phyloP scores from a whole-genome alignment of 2,888 invertebrate genomes.

The Enoplolaimus lenunculus region DNA sequence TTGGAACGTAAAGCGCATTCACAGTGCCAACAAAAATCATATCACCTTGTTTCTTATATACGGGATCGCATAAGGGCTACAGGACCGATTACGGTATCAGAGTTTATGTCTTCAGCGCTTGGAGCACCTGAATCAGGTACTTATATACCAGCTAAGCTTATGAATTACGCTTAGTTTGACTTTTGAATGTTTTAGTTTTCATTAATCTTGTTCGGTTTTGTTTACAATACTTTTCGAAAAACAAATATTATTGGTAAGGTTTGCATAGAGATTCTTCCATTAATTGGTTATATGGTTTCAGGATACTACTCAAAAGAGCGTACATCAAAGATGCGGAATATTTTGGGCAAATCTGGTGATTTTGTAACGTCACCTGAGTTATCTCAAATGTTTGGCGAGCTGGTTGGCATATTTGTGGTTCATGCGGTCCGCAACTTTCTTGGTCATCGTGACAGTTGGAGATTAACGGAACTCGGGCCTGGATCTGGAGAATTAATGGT shows the following conservation, averaged over 20 bases:
- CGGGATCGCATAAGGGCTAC: neutral
- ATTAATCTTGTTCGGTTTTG: too few species aligned
- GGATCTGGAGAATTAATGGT: conserved; percentile 74
- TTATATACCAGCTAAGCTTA: too few species aligned
- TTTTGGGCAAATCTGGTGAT: conserved; percentile 75
- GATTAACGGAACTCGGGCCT: conserved; percentile 86
- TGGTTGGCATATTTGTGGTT: conserved; percentile 41
- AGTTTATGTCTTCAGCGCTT: neutral
- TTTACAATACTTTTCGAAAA: too few species aligned
- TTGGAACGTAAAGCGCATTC: too few species aligned
- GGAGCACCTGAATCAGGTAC: neutral
- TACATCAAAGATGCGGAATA: conserved; percentile 35
- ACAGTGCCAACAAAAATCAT: too few species aligned
- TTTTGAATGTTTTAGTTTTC: too few species aligned
- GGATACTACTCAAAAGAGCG: neutral
- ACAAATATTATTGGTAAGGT: too few species aligned
- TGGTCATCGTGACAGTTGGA: conserved; percentile 49
- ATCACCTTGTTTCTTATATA: neutral
- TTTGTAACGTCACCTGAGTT: conserved; percentile 96
- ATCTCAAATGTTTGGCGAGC: conserved; percentile 89
- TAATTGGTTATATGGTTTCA: neutral
- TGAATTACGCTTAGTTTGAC: too few species aligned
- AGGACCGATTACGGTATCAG: neutral
- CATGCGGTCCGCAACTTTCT: conserved; percentile 32
- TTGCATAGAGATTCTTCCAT: too few species aligned